These are phyloP conservation scores for Hassar affinis DNA, from an alignment of 2,113 vertebrate genomes.

Conservation along the genomic window DNA sequence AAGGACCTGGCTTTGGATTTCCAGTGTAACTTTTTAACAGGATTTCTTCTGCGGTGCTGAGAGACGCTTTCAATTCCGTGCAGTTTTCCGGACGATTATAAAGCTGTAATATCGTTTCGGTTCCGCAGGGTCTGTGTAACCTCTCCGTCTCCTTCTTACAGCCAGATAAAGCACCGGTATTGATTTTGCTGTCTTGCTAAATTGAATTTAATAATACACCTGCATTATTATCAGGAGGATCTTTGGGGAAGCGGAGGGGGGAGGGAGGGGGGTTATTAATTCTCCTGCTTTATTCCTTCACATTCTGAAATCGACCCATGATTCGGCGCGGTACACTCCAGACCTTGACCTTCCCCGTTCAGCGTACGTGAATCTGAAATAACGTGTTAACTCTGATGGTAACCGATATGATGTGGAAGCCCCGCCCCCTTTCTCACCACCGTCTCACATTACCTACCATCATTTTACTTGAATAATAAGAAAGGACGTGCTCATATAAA, in stretches of 20 bases:
- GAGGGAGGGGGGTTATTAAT: neutral
- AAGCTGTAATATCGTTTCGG: neutral
- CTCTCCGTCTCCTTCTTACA: neutral
- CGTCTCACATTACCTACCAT: too few relatives aligned
- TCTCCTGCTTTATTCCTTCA: neutral
- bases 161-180: neutral
- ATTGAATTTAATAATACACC: conserved; percentile 2
- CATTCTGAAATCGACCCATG: neutral
- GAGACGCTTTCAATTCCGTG: neutral
- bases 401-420: neutral
- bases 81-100: neutral
- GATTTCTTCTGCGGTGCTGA: neutral
- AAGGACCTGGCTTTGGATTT: neutral
- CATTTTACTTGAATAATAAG: too few relatives aligned
- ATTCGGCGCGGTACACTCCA: neutral
- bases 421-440: neutral
- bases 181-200: neutral
- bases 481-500: too few relatives aligned
- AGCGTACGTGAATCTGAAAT: neutral
- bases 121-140: neutral
- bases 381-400: neutral
- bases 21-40: neutral
- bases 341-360: neutral
- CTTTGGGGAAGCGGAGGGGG: neutral
- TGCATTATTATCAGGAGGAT: neutral